Conservation (phyloP, 2,113 vertebrate species). For the Nibea albiflora region DNA sequence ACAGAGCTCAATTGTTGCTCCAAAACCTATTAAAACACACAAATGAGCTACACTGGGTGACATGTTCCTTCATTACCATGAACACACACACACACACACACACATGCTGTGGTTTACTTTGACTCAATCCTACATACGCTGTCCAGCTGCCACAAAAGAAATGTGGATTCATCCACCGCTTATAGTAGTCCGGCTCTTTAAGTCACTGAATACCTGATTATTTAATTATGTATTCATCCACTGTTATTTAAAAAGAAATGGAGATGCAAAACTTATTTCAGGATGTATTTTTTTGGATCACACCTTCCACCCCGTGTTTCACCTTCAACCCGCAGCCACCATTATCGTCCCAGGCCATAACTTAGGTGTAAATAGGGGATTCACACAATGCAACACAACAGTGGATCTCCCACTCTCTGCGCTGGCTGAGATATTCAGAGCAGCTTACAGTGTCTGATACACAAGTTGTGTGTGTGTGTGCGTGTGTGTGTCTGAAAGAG, state of each 20-base stretch:
- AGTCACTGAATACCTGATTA: too few relatives aligned
- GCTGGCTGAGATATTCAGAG: not conserved
- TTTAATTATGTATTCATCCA: too few relatives aligned
- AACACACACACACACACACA: not conserved
- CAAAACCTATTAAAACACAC: not conserved
- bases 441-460: slow-evolving; percentile 23
- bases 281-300: too few relatives aligned
- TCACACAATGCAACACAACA: not conserved
- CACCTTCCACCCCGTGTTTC: too few relatives aligned
- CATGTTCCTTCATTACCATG: not conserved
- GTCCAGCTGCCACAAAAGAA: too few relatives aligned
- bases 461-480: not conserved
- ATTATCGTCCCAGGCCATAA: not conserved
- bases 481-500: too few relatives aligned
- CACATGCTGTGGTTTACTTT: not conserved
- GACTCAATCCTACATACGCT: not conserved
- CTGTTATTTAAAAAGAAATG: too few relatives aligned
- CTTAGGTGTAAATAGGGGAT: not conserved
- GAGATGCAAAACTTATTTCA: too few relatives aligned
- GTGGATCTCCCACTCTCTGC: not conserved
- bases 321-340: not conserved
- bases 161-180: too few relatives aligned
- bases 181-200: too few relatives aligned
- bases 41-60: not conserved
- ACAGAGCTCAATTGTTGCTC: not conserved